Evolutionary conservation across 1,140 invertebrate species (phyloP).

Genomic region (Liolophura sinensis): DNA sequence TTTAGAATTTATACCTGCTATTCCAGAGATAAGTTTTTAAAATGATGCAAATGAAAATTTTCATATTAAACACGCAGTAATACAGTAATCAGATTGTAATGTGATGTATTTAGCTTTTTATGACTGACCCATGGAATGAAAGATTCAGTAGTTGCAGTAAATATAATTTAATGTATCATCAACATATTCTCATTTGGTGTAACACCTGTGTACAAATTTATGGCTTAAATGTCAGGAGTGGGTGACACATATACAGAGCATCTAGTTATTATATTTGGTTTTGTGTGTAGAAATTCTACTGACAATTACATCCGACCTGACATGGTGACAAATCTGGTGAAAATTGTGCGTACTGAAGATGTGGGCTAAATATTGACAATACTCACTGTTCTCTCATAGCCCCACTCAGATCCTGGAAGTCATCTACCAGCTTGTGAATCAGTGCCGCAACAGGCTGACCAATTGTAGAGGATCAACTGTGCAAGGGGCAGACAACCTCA

Average conservation of each 20-base stretch:
- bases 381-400: constrained; percentile 8
- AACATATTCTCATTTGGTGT: too few species aligned
- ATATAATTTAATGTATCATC: neutral
- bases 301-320: neutral
- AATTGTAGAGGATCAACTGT: too few species aligned
- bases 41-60: neutral
- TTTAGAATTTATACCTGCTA: neutral
- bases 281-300: neutral
- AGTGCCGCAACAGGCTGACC: constrained; percentile 29
- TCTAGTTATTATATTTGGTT: neutral
- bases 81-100: too few species aligned
- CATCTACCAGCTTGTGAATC: constrained; percentile 34
- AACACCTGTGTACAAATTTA: too few species aligned
- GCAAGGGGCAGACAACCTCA: too few species aligned
- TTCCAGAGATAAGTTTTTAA: neutral
- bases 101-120: too few species aligned
- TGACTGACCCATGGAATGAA: too few species aligned
- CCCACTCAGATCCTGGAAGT: constrained; percentile 22
- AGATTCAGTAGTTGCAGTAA: neutral
- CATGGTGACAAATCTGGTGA: too few species aligned
- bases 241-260: too few species aligned
- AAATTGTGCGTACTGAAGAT: neutral
- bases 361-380: neutral
- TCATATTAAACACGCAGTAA: too few species aligned
- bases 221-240: too few species aligned